Evolutionary conservation across 2,113 vertebrate species (phyloP).

Genomic region (Antennarius striatus): DNA sequence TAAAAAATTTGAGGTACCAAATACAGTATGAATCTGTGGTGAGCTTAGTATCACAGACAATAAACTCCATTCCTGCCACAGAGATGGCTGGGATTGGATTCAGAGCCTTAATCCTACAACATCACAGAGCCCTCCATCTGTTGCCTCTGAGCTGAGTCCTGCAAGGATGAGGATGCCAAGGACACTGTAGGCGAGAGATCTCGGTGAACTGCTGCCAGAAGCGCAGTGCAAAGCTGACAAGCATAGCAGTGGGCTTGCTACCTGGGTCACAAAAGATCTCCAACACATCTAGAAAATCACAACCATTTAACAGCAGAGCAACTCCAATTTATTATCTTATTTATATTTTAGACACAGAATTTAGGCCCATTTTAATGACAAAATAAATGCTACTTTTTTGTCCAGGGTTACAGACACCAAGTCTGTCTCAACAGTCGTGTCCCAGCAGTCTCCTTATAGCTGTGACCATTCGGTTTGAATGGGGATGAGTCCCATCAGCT

Average conservation of each 20-base stretch:
- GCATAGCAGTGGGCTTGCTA: constrained; percentile 59
- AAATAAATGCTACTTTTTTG: constrained; percentile 25
- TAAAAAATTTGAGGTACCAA: constrained; percentile 39
- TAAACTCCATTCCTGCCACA: constrained; percentile 78
- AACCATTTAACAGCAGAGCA: constrained; percentile 5
- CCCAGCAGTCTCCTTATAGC: constrained; percentile 37
- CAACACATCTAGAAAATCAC: constrained; percentile 51
- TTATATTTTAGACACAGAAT: neutral
- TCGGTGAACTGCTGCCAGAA: constrained; percentile 75
- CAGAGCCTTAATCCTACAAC: constrained; percentile 83
- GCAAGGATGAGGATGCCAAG: constrained; percentile 79
- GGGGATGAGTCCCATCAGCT: constrained; percentile 58
- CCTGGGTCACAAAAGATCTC: constrained; percentile 64
- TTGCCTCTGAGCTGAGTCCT: constrained; percentile 80
- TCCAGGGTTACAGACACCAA: constrained; percentile 40
- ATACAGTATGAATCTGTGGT: constrained; percentile 51
- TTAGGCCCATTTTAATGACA: constrained; percentile 18
- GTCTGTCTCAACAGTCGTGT: constrained; percentile 43
- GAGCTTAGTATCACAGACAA: constrained; percentile 78
- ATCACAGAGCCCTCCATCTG: constrained; percentile 85
- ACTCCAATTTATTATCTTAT: too few species aligned
- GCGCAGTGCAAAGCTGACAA: constrained; percentile 66
- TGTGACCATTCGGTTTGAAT: constrained; percentile 55
- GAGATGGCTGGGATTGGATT: constrained; percentile 78
- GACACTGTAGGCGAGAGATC: constrained; percentile 80